Evolutionary conservation across 2,888 invertebrate genomes (phyloP), one percentile per base, ranked within the genome.

Genomic region (Sarcophaga subvicina): DNA sequence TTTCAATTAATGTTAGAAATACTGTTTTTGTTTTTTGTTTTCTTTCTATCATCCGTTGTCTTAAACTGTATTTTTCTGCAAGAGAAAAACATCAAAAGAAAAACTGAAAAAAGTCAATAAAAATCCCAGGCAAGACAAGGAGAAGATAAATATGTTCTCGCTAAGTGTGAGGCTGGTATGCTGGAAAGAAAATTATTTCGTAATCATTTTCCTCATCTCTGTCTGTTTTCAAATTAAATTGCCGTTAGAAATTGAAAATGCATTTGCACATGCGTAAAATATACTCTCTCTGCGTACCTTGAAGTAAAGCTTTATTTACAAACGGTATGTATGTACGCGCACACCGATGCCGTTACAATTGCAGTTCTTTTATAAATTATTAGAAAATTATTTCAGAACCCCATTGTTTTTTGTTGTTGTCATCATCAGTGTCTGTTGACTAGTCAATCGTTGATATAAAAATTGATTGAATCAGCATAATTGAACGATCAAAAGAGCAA

Each of bases 1-100:
- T 79, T 81, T 81, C 86, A 87, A 87, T 87, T 84, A 87, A 84
- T 75, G 84, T 71, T 84, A 75, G 76, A 80, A 78, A 54, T 17
- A 37, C 37, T 37, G 10, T 20, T 20, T 20, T 20, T 64, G 4
- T n/a, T 73, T 64, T 70, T 71, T 49, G 22, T 63, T 76, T 49
- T 47, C 20, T 67, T 47, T 47, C 0, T 20, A 47, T 67, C 25
- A 59, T 59, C 49, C 62, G 60, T 69, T 27, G 14, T 70, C n/a
- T 60, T 71, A 37, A 37, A 37, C 37, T 60, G 37, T 45, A 45
- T 12, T 62, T 73, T 62, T 54, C 45, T 62, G 77, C 10, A 77
- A 20, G 62, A 60, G 60, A 62, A 37, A 72, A 10, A 71, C 70
- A 22, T 11, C 66, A 66, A 20, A 20, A 20, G 20, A 20, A 22